phyloP scores from a whole-genome alignment of 1,140 invertebrate genomes.

The Schlechtendalia chinensis region DNA sequence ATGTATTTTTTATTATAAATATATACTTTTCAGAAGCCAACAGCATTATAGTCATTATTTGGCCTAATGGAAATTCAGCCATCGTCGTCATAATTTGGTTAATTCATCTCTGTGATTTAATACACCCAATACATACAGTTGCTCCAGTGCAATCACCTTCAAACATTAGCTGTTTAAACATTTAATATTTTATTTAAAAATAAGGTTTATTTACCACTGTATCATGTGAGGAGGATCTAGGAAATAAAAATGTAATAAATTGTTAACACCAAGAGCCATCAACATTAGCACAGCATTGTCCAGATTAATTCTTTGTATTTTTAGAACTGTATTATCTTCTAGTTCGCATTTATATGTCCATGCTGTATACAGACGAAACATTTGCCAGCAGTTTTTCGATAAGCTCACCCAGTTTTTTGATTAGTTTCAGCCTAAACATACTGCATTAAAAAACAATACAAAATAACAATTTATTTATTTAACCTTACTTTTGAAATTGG shows the following conservation, averaged over 20 bases:
- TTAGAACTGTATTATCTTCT: slow-evolving; percentile 95
- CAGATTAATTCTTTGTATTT: slow-evolving; percentile 97
- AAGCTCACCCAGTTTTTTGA: slow-evolving; percentile 88
- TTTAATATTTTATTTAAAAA: too few species aligned
- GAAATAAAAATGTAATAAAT: slow-evolving; percentile 98
- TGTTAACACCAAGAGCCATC: slow-evolving; percentile 96
- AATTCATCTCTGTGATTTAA: slow-evolving; percentile 96
- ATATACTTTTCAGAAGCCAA: too few species aligned
- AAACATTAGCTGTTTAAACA: slow-evolving; percentile 6
- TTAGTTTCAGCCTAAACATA: slow-evolving; percentile 77
- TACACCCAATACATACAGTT: too few species aligned
- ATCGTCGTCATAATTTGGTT: slow-evolving; percentile 95
- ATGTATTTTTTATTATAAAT: too few species aligned
- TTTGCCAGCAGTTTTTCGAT: slow-evolving; percentile 91
- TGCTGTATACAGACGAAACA: slow-evolving; percentile 95
- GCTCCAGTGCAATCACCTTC: slow-evolving; percentile 84
- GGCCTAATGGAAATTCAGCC: slow-evolving; percentile 98
- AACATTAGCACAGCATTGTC: slow-evolving; percentile 95
- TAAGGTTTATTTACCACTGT: slow-evolving; percentile 87
- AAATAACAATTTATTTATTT: neutral
- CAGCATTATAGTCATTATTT: slow-evolving; percentile 99
- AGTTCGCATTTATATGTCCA: slow-evolving; percentile 98
- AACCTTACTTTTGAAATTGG: slow-evolving; percentile 87
- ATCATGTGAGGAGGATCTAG: slow-evolving; percentile 98
- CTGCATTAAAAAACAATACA: slow-evolving; percentile 2